phyloP scores from a whole-genome alignment of 2,888 invertebrate genomes.

The Caenorhabditis uteleia region DNA sequence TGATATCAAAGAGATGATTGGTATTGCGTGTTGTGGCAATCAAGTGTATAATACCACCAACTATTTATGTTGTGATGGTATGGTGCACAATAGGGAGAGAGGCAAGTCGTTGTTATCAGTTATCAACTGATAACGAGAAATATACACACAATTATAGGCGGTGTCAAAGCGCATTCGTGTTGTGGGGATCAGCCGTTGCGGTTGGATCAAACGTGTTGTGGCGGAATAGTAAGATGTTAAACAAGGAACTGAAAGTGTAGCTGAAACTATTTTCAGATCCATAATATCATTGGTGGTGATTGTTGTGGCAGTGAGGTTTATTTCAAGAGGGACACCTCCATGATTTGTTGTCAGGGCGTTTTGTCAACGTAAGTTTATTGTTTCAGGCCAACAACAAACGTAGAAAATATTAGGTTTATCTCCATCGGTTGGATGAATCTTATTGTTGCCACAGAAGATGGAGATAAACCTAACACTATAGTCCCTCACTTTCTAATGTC shows the following conservation, averaged over 20 bases:
- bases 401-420: conserved; percentile 2
- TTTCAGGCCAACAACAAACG: neutral
- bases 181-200: conserved; percentile 61
- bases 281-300: conserved; percentile 65
- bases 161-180: conserved; percentile 57
- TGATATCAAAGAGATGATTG: conserved; percentile 50
- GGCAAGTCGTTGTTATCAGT: conserved; percentile 15
- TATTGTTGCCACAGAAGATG: too few relatives aligned
- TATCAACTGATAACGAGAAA: conserved; percentile 8
- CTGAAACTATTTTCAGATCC: conserved; percentile 47
- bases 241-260: neutral
- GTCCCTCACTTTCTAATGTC: too few relatives aligned
- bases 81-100: conserved; percentile 31
- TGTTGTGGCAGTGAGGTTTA: conserved; percentile 66
- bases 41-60: conserved; percentile 62
- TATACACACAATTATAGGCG: conserved; percentile 36
- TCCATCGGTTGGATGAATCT: too few relatives aligned
- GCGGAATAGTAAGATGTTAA: conserved; percentile 53
- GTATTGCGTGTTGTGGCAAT: conserved; percentile 58
- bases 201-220: conserved; percentile 68
- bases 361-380: conserved; percentile 40
- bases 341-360: conserved; percentile 61
- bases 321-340: conserved; percentile 43
- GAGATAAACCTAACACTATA: too few relatives aligned
- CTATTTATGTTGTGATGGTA: conserved; percentile 60